Conservation (phyloP, 2,888 invertebrate genomes). For the Plebejus melissa region DNA sequence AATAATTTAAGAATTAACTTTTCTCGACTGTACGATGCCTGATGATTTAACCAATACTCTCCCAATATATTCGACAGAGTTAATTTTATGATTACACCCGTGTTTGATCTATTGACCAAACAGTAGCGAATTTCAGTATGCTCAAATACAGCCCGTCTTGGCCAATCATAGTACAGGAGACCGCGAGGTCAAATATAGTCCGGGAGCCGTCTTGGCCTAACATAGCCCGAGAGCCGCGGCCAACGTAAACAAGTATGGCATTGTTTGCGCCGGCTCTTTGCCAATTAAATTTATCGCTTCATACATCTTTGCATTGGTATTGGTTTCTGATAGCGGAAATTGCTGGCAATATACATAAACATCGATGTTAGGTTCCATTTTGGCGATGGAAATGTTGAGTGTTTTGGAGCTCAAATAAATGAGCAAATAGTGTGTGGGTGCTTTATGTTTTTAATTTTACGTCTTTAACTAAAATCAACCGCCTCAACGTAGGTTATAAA, state of each 20-base stretch:
- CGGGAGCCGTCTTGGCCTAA: not conserved
- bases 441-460: not conserved
- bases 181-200: not conserved
- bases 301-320: conserved; percentile 13
- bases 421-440: not conserved
- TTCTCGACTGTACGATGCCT: not conserved
- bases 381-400: not conserved
- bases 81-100: not conserved
- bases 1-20: not conserved
- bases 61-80: not conserved
- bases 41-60: not conserved
- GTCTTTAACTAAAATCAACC: too few relatives aligned
- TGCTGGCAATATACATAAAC: conserved; percentile 9
- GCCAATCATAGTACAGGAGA: not conserved
- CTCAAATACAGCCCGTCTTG: not conserved
- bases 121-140: not conserved
- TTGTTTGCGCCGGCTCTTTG: not conserved
- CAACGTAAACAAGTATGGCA: not conserved
- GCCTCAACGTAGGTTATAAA: too few relatives aligned
- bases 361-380: not conserved
- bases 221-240: not conserved
- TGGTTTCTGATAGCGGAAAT: not conserved
- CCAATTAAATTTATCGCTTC: conserved; percentile 11
- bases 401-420: not conserved
- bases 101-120: not conserved